phyloP scores from a whole-genome alignment of 2,888 invertebrate genomes.

The Pantelozetes paolii region DNA sequence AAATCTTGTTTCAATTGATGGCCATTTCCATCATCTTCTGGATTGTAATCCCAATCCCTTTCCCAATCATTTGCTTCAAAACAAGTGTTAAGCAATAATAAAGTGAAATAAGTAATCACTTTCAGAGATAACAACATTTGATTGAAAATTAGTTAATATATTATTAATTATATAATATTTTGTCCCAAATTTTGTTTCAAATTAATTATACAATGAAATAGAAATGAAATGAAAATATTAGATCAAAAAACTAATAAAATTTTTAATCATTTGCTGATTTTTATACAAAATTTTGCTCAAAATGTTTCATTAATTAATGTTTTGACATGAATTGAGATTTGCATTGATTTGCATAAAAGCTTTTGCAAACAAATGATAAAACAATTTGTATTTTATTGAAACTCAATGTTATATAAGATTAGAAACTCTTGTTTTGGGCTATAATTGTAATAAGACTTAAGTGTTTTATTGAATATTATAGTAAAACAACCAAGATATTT shows the following conservation, averaged over 20 bases:
- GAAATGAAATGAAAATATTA: neutral
- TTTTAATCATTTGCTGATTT: no score
- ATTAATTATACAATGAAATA: neutral
- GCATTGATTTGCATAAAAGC: neutral
- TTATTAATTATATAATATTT: neutral
- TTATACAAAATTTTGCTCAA: no score
- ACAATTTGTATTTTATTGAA: no score
- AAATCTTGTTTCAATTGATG: neutral
- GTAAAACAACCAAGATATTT: no score
- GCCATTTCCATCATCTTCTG: neutral
- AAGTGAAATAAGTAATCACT: neutral
- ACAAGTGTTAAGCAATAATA: constrained; percentile 14
- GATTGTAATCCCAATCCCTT: no score
- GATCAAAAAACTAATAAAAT: neutral
- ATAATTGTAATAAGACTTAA: no score
- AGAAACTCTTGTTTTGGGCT: no score
- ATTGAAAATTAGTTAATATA: neutral
- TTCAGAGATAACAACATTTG: neutral
- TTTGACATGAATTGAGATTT: constrained; percentile 7
- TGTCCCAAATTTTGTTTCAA: constrained; percentile 2
- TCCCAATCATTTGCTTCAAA: neutral
- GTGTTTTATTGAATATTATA: no score
- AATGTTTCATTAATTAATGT: neutral
- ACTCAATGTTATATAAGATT: no score
- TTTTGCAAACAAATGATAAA: neutral